Evolutionary conservation across 2,797 vertebrate genomes (phyloP).

Genomic region (Acomys russatus): DNA sequence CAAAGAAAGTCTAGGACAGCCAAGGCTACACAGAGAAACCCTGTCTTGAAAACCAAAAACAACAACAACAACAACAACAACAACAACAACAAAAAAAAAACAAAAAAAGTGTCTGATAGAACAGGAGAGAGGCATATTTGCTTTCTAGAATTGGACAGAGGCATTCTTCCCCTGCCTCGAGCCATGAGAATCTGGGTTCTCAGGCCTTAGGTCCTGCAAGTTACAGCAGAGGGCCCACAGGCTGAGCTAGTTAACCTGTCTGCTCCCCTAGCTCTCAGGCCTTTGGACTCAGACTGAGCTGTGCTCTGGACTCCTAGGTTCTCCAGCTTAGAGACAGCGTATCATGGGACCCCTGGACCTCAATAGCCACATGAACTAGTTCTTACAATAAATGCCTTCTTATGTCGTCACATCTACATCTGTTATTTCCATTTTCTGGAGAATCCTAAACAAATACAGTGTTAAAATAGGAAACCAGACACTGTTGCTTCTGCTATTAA

Average conservation of each 20-base stretch:
- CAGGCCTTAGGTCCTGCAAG: background rate
- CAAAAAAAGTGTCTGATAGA: no score
- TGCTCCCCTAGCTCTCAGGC: background rate
- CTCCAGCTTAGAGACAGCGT: background rate
- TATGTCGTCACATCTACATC: no score
- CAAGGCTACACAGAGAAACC: no score
- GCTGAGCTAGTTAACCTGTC: background rate
- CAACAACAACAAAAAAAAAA: no score
- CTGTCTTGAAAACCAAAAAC: no score
- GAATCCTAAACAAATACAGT: background rate
- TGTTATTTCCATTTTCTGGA: background rate
- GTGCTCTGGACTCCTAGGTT: background rate
- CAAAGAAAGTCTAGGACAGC: no score
- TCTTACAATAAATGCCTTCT: background rate
- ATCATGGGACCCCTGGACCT: background rate
- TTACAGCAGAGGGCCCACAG: background rate
- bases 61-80: no score
- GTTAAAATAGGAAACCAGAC: background rate
- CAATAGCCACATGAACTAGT: no score
- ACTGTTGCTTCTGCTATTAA: conserved; percentile 24
- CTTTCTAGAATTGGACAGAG: accelerated
- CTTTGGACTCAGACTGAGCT: background rate
- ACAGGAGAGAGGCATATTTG: background rate
- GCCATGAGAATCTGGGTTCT: background rate
- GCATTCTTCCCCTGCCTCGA: background rate